Conservation (phyloP, 2,113 vertebrate genomes). For the Gopherus flavomarginatus region DNA sequence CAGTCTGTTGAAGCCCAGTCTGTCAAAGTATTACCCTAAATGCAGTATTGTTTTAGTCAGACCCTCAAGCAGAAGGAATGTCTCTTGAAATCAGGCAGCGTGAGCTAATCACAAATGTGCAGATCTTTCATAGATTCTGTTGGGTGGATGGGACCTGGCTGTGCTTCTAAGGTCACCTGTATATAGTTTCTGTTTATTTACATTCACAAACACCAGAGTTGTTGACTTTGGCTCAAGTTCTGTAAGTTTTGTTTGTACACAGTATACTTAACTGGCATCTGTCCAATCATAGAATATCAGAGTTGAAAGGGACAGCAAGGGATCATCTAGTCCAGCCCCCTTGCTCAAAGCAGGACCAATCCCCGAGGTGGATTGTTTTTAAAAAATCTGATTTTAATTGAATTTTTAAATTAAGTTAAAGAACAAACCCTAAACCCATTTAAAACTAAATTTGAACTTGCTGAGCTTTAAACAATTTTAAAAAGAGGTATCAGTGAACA, state of each 20-base stretch:
- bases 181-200: neutral
- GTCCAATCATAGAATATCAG: neutral
- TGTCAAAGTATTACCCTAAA: neutral
- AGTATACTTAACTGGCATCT: neutral
- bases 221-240: neutral
- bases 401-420: neutral
- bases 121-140: neutral
- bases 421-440: neutral
- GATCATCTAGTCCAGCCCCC: too few relatives aligned
- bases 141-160: neutral
- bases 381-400: constrained; percentile 5
- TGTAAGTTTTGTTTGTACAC: neutral
- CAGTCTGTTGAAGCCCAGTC: neutral
- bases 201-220: neutral
- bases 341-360: too few relatives aligned
- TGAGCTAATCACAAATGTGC: neutral
- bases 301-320: too few relatives aligned
- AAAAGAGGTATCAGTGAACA: too few relatives aligned
- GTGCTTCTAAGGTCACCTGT: neutral
- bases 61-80: neutral
- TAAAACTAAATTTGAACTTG: neutral
- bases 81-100: neutral
- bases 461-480: too few relatives aligned
- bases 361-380: neutral
- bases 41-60: neutral